Base-by-base conservation (phyloP, 2,888 invertebrate species). In the Nomada lathburiana region DNA sequence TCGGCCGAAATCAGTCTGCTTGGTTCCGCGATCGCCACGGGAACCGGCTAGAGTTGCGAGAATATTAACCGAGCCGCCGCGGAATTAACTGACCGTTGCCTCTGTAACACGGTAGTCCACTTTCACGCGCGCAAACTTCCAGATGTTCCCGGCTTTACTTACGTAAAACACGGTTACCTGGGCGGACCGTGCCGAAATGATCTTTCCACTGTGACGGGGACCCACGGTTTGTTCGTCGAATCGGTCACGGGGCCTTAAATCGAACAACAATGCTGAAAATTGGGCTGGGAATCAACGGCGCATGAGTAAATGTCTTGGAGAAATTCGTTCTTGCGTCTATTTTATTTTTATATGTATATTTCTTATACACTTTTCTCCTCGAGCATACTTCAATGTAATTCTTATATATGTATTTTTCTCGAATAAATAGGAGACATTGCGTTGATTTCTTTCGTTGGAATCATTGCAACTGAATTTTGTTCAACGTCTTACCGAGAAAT, bases 21-120 rank as follows among this genome's bases (percentile, higher is more conserved):
- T 50, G 65, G 77, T 83, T 83, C 84, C 76, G 80, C 57, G 83
- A 81, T 83, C 83, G 86, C 57, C 42, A 67, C 47, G 42, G 74
- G 83, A 76, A 85, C 79, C 82, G 82, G 81, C 81, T 83, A 83
- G 82, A 87, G 90, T 89, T 89, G 88, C 88, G 47, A 90, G 91
- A 90, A 91, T 92, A 91, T 92, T 92, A 92, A 89, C 87, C 83
- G 87, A 89, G 86, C 85, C 85, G 88, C 84, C 85, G 86, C 89
- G 86, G 88, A 91, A 91, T 92, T 91, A 92, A 92, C 92, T 91
- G 92, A 91, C 91, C 92, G 90, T 92, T 92, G 86, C 90, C 87
- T 36, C 36, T 83, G 89, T 85, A 85, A 88, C 88, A 83, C 65
- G 76, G 85, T 82, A 88, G 85, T 88, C 93, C 88, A 93, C 93